Evolutionary conservation across 2,797 vertebrate species (phyloP), one percentile per base, ranked within the genome.

Genomic region (Sibirionetta formosa): DNA sequence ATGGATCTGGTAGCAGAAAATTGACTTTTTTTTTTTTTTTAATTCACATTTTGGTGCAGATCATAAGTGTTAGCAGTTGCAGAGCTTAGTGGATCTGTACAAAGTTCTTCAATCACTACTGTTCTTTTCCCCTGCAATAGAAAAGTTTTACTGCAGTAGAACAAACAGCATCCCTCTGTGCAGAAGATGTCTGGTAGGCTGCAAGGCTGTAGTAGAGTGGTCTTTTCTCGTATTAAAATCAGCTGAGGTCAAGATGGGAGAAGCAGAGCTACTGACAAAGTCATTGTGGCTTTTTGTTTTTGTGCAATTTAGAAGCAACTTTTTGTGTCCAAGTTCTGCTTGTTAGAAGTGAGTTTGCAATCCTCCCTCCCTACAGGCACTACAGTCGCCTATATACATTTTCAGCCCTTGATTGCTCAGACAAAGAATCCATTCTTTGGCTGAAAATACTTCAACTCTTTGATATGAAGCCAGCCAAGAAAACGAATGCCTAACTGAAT

Each of bases 401-500:
- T 44, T 81, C 44, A 91, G 46, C 15, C 24, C 50, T 87, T 93
- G 88, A 87, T 83, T 90, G 82, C 60, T 93, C 83, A 93, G 57
- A 88, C 71, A 84, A 88, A 94, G 82, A 91, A 90, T 61, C 72
- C 61, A 58, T 40, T 86, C 68, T 85, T 85, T 84, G 75, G 57
- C 82, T 84, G 80, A 48, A 75, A 95, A 91, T 53, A 51, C 53
- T 84, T 87, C 14, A 91, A 94, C 48, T 44, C 70, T 94, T 82
- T 88, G 68, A 86, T 95, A 82, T 77, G 82, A 96, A 61, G 90
- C 33, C 50, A 90, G 85, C 61, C 46, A 91, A 66, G 71, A 93
- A 95, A 95, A 78, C 29, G 42, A 93, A 88, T 70, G 68, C 50
- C 60, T 92, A 92, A 86, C 57, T 82, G 88, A 97, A 96, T 96